phyloP scores from a whole-genome alignment of 2,888 invertebrate genomes.

The Meliscaeva auricollis region DNA sequence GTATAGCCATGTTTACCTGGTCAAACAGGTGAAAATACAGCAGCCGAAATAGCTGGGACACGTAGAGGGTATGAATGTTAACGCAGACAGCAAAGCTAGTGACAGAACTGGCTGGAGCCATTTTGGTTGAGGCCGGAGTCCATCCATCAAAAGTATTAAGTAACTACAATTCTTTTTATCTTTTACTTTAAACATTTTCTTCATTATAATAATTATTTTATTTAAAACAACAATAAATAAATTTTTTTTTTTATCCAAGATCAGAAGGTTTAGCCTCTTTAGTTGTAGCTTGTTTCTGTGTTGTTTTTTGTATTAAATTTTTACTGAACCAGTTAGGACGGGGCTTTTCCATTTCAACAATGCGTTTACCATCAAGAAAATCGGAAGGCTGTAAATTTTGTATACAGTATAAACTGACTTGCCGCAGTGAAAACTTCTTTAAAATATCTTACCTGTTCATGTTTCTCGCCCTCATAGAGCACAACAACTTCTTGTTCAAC shows the following conservation, averaged over 20 bases:
- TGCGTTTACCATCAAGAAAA: conserved; percentile 89
- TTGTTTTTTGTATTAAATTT: conserved; percentile 92
- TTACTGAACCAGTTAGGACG: conserved; percentile 95
- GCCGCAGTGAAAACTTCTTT: no score
- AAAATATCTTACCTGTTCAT: conserved; percentile 84
- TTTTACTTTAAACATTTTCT: not conserved
- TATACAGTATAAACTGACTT: no score
- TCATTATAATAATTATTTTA: conserved; percentile 1
- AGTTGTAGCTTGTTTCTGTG: conserved; percentile 88
- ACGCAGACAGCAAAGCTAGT: no score
- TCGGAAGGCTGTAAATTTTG: conserved; percentile 85
- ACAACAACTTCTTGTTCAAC: conserved; percentile 94
- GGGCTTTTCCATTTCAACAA: conserved; percentile 93
- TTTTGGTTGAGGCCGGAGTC: no score
- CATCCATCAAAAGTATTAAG: no score
- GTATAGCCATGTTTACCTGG: no score
- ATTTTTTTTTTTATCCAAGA: conserved; percentile 85
- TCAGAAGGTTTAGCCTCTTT: conserved; percentile 91
- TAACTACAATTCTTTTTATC: no score
- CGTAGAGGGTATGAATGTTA: no score
- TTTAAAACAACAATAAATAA: conserved; percentile 11
- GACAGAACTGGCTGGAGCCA: no score
- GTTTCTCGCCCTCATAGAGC: conserved; percentile 92
- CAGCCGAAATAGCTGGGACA: no score
- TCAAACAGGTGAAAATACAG: no score